phyloP scores from a whole-genome alignment of 30 jellyfish, hydroid and myxozoan species.

The Pelagia noctiluca region DNA sequence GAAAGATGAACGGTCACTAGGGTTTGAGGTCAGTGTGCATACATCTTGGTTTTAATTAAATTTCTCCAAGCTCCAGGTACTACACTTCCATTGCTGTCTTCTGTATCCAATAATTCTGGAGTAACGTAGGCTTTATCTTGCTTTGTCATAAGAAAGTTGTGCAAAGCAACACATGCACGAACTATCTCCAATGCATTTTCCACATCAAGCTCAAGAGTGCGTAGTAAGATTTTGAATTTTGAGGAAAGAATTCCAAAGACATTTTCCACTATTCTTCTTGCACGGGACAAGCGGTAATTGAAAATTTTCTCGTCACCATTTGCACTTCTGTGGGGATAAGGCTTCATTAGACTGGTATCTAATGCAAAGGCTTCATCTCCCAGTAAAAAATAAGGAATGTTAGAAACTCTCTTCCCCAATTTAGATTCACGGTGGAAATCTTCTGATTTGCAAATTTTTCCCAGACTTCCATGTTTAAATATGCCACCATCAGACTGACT shows the following conservation, averaged over 20 bases:
- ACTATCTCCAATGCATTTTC: constrained; percentile 34
- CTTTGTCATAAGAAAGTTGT: constrained; percentile 42
- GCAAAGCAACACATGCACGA: constrained; percentile 48
- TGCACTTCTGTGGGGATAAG: constrained; percentile 44
- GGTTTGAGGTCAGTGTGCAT: constrained; percentile 47
- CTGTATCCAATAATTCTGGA: constrained; percentile 44
- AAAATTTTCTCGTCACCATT: constrained; percentile 25
- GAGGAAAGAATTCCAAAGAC: constrained; percentile 30
- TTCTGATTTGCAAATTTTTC: constrained; percentile 15
- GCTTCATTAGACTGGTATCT: constrained; percentile 19
- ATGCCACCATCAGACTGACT: constrained; percentile 62
- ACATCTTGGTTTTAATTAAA: constrained; percentile 19
- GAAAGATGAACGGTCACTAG: constrained; percentile 45
- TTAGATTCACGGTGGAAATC: constrained; percentile 9
- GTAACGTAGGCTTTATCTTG: constrained; percentile 49
- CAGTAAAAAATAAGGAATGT: constrained; percentile 7
- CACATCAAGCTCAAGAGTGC: constrained; percentile 32
- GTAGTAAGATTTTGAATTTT: constrained; percentile 18
- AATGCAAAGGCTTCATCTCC: constrained; percentile 37
- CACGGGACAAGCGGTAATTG: constrained; percentile 17
- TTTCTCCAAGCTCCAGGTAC: constrained; percentile 53
- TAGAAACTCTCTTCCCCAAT: constrained; percentile 20
- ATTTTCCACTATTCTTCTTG: constrained; percentile 35
- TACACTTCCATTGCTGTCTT: constrained; percentile 52
- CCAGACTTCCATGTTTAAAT: constrained; percentile 14